Conservation (phyloP, 2,113 vertebrate genomes). For the Mus pahari region DNA sequence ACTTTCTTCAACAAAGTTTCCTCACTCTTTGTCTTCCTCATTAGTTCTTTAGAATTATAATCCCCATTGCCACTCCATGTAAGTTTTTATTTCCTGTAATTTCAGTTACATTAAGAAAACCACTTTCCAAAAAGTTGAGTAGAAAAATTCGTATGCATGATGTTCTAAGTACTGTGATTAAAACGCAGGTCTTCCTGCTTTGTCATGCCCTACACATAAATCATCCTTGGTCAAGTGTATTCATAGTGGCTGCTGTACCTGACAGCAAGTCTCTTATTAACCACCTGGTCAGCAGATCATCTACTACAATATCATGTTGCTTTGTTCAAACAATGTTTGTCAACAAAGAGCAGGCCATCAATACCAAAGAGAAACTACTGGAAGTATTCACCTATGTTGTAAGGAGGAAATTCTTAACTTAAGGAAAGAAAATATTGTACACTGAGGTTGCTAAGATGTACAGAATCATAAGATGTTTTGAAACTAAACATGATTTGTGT, state of each 20-base stretch:
- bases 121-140: background rate
- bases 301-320: background rate
- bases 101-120: background rate
- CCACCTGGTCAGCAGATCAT: background rate
- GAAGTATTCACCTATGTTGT: background rate
- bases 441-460: background rate
- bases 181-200: background rate
- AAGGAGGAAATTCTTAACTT: background rate
- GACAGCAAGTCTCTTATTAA: background rate
- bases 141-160: background rate
- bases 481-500: background rate
- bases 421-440: background rate
- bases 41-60: conserved; percentile 1
- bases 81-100: background rate
- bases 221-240: background rate
- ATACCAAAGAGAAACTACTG: background rate
- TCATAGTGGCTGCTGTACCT: background rate
- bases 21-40: background rate
- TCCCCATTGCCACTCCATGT: background rate
- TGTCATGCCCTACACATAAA: background rate
- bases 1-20: background rate
- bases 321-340: background rate
- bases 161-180: background rate
- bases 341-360: background rate
- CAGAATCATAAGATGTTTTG: background rate